Percentiles rank a stretch among this genome's conserved stretches.
Conservation (phyloP, 2,888 invertebrate genomes). For the Parthenolecanium corni region DNA sequence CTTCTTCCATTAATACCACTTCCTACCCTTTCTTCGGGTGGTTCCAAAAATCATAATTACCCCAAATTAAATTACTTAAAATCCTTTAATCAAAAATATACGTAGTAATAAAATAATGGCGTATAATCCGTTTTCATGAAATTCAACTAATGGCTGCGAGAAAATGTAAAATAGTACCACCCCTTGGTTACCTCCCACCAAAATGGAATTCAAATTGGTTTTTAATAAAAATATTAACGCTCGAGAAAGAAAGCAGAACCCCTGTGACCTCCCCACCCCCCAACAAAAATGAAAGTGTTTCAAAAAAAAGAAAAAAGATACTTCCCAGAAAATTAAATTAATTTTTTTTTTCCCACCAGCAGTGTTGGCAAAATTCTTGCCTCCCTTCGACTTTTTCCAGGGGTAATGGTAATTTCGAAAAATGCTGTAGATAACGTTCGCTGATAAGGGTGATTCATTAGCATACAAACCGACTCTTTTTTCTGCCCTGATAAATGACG, state of each 20-base stretch:
- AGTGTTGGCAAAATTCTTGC: background rate
- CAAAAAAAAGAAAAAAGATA: too few relatives aligned
- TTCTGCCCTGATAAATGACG: slow-evolving; percentile 18
- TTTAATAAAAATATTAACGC: background rate
- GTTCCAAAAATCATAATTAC: background rate
- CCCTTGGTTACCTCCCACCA: background rate
- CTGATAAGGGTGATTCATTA: background rate
- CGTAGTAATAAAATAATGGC: background rate
- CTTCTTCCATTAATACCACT: too few relatives aligned
- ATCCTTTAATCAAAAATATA: background rate
- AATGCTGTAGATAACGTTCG: background rate
- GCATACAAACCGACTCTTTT: background rate
- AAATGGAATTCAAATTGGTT: background rate
- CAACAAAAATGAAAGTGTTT: too few relatives aligned
- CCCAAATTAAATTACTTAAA: background rate
- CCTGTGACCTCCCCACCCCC: too few relatives aligned
- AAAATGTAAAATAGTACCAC: background rate
- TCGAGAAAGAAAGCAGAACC: background rate
- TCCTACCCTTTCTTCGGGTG: too few relatives aligned
- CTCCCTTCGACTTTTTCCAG: too few relatives aligned
- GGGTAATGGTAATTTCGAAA: too few relatives aligned
- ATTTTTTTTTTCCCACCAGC: background rate
- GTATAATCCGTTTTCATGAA: background rate
- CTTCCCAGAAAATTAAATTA: too few relatives aligned
- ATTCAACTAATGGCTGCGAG: background rate